Evolutionary conservation across 1,140 invertebrate species (phyloP), one percentile per base, ranked within the genome.

Genomic region (Listronotus bonariensis): DNA sequence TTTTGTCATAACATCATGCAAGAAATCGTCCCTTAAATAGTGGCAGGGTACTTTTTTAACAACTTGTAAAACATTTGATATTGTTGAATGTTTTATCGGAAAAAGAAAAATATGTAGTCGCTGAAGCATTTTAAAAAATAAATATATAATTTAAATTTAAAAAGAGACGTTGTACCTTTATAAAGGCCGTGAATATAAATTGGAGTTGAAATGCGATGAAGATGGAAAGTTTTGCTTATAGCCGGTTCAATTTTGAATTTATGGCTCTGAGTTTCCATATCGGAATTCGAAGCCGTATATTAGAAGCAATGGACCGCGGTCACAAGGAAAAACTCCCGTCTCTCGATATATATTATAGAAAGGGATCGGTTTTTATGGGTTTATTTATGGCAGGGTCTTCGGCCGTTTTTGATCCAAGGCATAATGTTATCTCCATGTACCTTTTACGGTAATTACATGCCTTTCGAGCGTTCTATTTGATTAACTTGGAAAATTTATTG

Each of bases 181-280:
- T 42, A 64, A 64, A 43, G 54, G 46, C 20, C 56, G 45, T 53
- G 54, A 53, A 65, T 65, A 65, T 65, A 65, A 57, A 59, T 59
- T 53, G 55, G n/a, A 58, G 52, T 26, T 40, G 54, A 59, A 53
- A 57, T 38, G 54, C 69, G 68, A 70, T 69, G 63, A 53, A 73
- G 72, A 73, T 72, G 68, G 72, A 72, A 72, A 64, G 55, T 67
- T 70, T 65, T 71, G 68, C 72, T 73, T 70, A 68, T 70, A 69
- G 68, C 72, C 56, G 59, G 68, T 65, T 70, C 72, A 72, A 72
- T 73, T 73, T 73, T 67, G 60, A 73, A 73, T 73, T 70, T 73
- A 73, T 70, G 52, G 70, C 72, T 54, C 56, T 51, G 58, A 73
- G 60, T 72, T 71, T 65, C 70, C 66, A 67, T 72, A 73, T 73